Percentiles rank a stretch among this genome's conserved stretches.
phyloP scores from a whole-genome alignment of 2,797 vertebrate species.

The Macrochelys suwanniensis region DNA sequence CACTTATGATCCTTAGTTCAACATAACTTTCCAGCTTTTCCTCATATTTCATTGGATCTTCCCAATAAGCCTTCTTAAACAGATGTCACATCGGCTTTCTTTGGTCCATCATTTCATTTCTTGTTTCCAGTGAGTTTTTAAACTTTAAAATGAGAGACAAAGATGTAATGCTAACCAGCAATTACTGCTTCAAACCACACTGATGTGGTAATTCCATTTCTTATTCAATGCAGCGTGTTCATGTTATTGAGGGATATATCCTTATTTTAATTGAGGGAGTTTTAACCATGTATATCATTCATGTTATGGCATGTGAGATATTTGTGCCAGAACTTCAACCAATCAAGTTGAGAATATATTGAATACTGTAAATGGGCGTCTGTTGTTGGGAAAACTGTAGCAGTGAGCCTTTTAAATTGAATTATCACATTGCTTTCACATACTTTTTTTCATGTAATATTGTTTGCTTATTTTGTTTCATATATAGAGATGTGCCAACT shows the following conservation, averaged over 20 bases:
- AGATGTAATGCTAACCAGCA: neutral
- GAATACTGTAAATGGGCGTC: neutral
- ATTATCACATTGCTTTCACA: neutral
- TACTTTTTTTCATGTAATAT: neutral
- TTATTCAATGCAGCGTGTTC: neutral
- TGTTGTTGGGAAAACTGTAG: neutral
- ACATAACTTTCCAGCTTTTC: neutral
- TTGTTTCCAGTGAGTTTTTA: neutral
- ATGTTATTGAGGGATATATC: neutral
- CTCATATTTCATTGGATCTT: neutral
- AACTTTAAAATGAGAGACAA: neutral
- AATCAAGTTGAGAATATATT: neutral
- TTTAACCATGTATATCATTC: neutral
- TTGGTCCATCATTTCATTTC: neutral
- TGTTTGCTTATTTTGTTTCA: constrained; percentile 1
- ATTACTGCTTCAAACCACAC: neutral
- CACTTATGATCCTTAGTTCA: neutral
- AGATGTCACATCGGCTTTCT: neutral
- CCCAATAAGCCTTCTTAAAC: neutral
- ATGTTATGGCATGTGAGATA: neutral
- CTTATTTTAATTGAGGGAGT: neutral
- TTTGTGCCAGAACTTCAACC: neutral
- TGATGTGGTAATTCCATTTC: neutral
- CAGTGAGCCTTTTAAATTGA: neutral
- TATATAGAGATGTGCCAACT: neutral